A percentile compares a stretch with the other conserved stretches of the same genome.
phyloP scores from a whole-genome alignment of 2,888 invertebrate genomes.

The Julus scanicus region DNA sequence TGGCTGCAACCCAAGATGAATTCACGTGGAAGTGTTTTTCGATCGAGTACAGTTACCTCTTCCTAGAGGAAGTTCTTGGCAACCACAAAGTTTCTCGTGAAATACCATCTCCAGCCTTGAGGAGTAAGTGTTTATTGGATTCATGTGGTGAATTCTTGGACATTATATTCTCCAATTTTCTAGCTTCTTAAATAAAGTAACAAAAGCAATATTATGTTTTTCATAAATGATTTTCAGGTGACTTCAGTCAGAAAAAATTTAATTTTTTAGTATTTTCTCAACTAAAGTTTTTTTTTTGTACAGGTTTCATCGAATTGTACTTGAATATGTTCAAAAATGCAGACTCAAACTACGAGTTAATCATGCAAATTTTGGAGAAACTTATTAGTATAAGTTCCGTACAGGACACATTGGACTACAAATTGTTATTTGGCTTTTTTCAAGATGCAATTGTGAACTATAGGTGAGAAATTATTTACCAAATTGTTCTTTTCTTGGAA shows the following conservation, averaged over 20 bases:
- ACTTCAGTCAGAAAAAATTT: neutral
- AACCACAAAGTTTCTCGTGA: constrained; percentile 1
- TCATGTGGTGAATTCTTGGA: too few species aligned
- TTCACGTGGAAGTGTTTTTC: constrained; percentile 47
- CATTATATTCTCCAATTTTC: too few species aligned
- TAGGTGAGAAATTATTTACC: neutral
- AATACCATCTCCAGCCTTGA: constrained; percentile 26
- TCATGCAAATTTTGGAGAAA: constrained; percentile 14
- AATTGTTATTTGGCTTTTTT: constrained; percentile 36
- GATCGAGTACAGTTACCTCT: neutral
- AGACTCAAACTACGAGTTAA: neutral
- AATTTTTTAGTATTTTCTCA: neutral
- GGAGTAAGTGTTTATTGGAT: neutral
- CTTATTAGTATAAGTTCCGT: neutral
- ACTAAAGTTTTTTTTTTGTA: neutral
- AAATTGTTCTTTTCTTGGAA: neutral
- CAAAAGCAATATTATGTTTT: too few species aligned
- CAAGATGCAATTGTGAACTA: neutral
- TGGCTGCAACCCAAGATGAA: constrained; percentile 34
- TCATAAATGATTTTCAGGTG: neutral
- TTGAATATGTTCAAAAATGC: neutral
- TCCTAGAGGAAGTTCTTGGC: constrained; percentile 13
- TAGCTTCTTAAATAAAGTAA: too few species aligned
- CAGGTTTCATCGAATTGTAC: constrained; percentile 31
- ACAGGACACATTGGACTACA: neutral